Evolutionary conservation across 2,113 vertebrate species (phyloP).

Genomic region (Crotalus horridus): DNA sequence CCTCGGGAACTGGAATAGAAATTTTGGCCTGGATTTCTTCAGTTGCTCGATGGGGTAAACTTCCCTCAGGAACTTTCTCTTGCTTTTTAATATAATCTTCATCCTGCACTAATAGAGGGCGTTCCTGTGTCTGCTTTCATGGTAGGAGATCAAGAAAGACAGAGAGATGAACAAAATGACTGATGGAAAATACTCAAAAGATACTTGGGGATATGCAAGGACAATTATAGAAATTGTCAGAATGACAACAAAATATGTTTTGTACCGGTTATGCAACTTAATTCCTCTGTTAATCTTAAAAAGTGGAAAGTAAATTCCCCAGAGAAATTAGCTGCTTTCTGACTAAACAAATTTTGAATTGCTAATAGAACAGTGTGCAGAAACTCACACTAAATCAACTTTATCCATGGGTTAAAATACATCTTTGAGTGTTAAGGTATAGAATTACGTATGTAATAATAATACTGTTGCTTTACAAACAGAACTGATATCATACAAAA

Average conservation of each 20-base stretch:
- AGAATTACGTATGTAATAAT: conserved; percentile 30
- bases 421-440: background rate
- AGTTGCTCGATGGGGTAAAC: conserved; percentile 66
- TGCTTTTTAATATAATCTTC: conserved; percentile 83
- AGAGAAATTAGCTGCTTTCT: background rate
- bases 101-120: conserved; percentile 78
- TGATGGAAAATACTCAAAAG: conserved; percentile 74
- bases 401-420: background rate
- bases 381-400: background rate
- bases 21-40: conserved; percentile 75
- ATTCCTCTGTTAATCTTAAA: background rate
- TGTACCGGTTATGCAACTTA: background rate
- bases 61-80: conserved; percentile 73
- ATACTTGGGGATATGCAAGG: conserved; percentile 83
- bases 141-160: conserved; percentile 91
- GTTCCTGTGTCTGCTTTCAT: conserved; percentile 81
- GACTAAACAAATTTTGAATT: background rate
- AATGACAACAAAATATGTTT: background rate
- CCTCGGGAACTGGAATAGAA: conserved; percentile 81
- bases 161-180: conserved; percentile 89
- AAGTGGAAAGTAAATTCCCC: background rate
- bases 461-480: conserved; percentile 42
- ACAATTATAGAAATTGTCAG: background rate
- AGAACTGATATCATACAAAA: conserved; percentile 56
- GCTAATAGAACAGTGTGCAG: background rate